Percentiles rank a stretch among this genome's conserved stretches.
phyloP scores from a whole-genome alignment of 2,113 vertebrate species.

The Melanotaenia duboulayi region DNA sequence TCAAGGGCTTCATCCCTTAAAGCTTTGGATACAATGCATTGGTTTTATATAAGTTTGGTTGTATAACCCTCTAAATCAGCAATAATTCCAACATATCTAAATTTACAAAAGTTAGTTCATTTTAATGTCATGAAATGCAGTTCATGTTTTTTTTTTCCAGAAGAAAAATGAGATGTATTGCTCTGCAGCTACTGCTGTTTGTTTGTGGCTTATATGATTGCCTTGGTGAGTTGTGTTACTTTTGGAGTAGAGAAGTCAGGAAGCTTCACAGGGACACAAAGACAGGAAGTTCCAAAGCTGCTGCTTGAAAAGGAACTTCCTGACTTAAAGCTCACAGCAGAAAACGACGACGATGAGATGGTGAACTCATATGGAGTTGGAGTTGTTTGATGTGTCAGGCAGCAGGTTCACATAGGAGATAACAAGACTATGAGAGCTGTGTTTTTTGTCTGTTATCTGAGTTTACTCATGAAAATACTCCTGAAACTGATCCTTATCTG shows the following conservation, averaged over 20 bases:
- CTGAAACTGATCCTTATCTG: no score
- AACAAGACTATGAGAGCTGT: no score
- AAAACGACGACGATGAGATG: slow-evolving; percentile 28
- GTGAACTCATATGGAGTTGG: no score
- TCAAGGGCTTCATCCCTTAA: background rate
- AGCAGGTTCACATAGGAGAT: no score
- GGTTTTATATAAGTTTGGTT: background rate
- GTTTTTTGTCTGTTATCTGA: no score
- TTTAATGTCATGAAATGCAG: background rate
- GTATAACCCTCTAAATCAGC: background rate
- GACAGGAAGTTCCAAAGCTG: slow-evolving; percentile 73
- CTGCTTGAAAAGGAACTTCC: slow-evolving; percentile 48
- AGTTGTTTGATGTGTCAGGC: no score
- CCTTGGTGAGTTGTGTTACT: slow-evolving; percentile 5
- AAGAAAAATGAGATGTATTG: background rate
- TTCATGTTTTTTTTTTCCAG: background rate
- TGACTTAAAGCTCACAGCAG: slow-evolving; percentile 36
- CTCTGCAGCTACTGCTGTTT: background rate
- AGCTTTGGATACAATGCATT: background rate
- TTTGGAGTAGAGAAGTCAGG: slow-evolving; percentile 23
- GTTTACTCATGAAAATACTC: no score
- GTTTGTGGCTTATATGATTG: background rate
- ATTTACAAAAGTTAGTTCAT: background rate
- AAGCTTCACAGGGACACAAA: slow-evolving; percentile 74
- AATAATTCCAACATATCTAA: background rate